Evolutionary conservation across 2,797 vertebrate species (phyloP), one percentile per base, ranked within the genome.

Genomic region (Toxotes lorentzi): DNA sequence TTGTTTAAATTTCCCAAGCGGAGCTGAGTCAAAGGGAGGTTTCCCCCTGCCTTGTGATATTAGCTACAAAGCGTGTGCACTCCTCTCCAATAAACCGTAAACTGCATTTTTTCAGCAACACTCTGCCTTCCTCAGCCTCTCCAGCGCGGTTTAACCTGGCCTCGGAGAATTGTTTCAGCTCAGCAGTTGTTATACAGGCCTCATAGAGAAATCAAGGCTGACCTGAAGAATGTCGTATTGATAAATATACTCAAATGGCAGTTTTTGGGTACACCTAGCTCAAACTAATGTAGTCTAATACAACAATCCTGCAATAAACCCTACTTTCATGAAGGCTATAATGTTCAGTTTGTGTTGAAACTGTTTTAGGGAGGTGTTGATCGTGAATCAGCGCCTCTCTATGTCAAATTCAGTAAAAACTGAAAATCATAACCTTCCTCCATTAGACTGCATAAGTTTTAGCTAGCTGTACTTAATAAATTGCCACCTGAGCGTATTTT

Each of bases 1-100:
- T 91, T 91, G 83, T 90, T 91, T 87, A 90, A 93, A 92, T 91
- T 86, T 87, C 86, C 88, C 85, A 87, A 86, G 88, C 84, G 87
- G 81, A 89, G 86, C 89, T 90, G 86, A 89, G 84, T 85, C 88
- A 85, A 81, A 71, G 81, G 83, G 87, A 78, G 79, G 53, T 69
- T 78, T 54, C 77, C 90, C 83, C 76, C 86, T 73, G 81, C 56
- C 66, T 87, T 72, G 53, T 78, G 38, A 88, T 86, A 88, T 87
- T 83, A 86, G 73, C 78, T 70, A 82, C 63, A 80, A 86, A 88
- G 65, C 7, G 10, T 63, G 70, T 35, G 65, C 73, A 47, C 57
- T 78, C 54, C 51, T 72, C 83, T 63, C 69, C 43, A 73, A 61
- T 78, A 70, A 79, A 66, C 30, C 70, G 7, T 7, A 6, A 32